phyloP scores from a whole-genome alignment of 2,113 vertebrate genomes.

The Nymphicus hollandicus region DNA sequence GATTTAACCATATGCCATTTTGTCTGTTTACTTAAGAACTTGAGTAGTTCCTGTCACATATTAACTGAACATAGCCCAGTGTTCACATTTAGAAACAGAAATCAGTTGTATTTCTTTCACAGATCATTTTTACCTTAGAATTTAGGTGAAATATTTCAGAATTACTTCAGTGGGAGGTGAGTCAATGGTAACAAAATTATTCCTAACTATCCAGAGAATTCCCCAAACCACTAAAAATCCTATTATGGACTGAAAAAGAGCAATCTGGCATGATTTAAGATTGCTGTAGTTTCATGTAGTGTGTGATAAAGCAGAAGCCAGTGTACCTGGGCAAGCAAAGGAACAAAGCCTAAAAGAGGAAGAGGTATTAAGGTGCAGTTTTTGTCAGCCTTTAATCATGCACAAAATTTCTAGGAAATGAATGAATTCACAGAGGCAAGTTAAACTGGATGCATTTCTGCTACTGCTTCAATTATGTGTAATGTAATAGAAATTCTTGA shows the following conservation, averaged over 20 bases:
- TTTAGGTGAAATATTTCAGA: background rate
- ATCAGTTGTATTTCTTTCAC: background rate
- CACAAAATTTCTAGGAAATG: background rate
- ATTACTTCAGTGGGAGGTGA: background rate
- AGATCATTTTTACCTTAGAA: background rate
- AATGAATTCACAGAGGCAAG: background rate
- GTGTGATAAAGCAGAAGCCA: background rate
- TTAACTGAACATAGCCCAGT: background rate
- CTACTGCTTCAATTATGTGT: background rate
- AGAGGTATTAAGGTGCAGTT: background rate
- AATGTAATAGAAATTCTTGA: background rate
- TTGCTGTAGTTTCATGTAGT: background rate
- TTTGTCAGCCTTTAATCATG: background rate
- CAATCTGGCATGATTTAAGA: background rate
- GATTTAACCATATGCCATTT: background rate
- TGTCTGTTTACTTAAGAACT: background rate
- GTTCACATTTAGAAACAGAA: background rate
- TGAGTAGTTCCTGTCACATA: background rate
- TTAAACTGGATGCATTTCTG: background rate
- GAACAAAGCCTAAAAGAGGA: background rate
- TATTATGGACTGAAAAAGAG: background rate
- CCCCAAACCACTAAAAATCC: background rate
- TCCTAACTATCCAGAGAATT: background rate
- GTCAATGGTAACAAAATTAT: background rate
- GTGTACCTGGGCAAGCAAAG: background rate